Percentiles rank a stretch among this genome's conserved stretches.
These are phyloP conservation scores for Drosophila neutralis DNA, from an alignment of 2,888 invertebrate species.

Conservation along the genomic window DNA sequence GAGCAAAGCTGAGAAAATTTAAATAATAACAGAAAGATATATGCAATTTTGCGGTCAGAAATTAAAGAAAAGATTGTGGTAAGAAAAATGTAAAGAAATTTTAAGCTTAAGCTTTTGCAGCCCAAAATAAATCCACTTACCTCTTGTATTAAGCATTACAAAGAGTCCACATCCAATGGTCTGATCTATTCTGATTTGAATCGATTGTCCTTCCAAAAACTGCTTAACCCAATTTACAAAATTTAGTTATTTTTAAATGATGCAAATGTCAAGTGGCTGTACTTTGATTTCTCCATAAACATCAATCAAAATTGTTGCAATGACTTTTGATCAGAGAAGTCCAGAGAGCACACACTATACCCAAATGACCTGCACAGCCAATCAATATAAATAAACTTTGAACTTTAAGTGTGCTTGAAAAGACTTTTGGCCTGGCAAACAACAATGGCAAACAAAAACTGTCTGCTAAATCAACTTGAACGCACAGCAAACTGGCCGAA, in stretches of 20 bases:
- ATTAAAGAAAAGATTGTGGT: not conserved
- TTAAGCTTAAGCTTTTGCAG: not conserved
- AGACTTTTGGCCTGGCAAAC: constrained; percentile 34
- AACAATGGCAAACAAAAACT: constrained; percentile 44
- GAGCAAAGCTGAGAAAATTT: not conserved
- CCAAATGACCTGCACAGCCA: constrained; percentile 64
- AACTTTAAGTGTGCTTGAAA: constrained; percentile 50
- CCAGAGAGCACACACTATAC: constrained; percentile 28
- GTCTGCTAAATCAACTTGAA: constrained; percentile 54
- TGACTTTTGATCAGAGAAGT: constrained; percentile 4
- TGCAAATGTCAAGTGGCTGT: constrained; percentile 18
- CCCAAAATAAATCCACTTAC: not conserved
- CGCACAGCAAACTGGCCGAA: constrained; percentile 49
- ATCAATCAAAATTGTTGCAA: constrained; percentile 48
- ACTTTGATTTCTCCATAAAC: constrained; percentile 17
- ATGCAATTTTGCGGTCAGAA: not conserved
- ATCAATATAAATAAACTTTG: constrained; percentile 72
- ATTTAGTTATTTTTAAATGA: constrained; percentile 22
- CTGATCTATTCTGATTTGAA: not conserved
- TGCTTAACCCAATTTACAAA: not conserved
- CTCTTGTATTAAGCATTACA: not conserved
- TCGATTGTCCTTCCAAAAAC: not conserved
- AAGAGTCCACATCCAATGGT: not conserved
- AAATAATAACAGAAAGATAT: not conserved
- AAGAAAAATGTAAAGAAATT: not conserved